Evolutionary conservation across 2,113 vertebrate species (phyloP).

Genomic region (Tricholaema leucomelas): DNA sequence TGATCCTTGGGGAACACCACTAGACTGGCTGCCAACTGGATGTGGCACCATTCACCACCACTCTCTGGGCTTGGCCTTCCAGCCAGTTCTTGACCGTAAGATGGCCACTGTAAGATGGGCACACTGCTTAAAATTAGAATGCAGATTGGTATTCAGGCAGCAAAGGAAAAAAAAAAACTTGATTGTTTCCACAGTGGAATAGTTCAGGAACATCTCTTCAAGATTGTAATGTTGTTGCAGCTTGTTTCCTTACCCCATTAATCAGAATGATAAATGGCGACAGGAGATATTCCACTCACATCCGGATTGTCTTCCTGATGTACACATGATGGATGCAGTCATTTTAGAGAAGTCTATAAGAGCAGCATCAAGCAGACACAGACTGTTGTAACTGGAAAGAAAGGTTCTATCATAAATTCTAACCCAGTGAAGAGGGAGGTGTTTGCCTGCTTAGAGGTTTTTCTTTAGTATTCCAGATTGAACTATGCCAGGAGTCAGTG

Average conservation of each 20-base stretch:
- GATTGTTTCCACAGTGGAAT: background rate
- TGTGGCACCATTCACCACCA: no score
- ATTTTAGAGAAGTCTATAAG: background rate
- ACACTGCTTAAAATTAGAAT: background rate
- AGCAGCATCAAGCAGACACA: background rate
- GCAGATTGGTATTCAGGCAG: background rate
- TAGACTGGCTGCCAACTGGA: no score
- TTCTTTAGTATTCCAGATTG: background rate
- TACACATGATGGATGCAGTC: background rate
- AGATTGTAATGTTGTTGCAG: background rate
- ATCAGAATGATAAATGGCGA: background rate
- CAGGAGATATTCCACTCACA: background rate
- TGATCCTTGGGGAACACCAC: no score
- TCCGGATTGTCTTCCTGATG: background rate
- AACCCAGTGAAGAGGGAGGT: background rate
- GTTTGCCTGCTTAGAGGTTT: background rate
- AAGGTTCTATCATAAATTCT: background rate
- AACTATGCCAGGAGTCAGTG: background rate
- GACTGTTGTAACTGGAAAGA: background rate
- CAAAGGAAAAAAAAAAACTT: background rate
- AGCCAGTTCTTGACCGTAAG: no score
- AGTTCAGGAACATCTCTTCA: background rate
- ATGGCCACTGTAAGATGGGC: background rate
- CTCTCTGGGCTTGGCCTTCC: no score
- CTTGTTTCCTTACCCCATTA: constrained; percentile 4